Percentiles rank a stretch among this genome's conserved stretches.
phyloP scores from a whole-genome alignment of 2,888 invertebrate genomes.

The Cephus spinipes region DNA sequence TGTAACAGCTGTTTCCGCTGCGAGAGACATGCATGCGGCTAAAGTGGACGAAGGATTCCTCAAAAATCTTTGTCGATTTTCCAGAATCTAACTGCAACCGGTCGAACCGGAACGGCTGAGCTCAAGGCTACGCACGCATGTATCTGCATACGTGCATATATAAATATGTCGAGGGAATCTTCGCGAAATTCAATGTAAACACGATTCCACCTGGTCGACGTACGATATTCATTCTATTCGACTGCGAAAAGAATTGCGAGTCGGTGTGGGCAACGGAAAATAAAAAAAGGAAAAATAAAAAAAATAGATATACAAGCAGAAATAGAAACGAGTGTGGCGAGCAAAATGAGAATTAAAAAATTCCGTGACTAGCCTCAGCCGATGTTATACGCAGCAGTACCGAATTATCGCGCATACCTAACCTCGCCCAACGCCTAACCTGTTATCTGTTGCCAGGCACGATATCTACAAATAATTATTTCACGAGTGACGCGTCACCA shows the following conservation, averaged over 20 bases:
- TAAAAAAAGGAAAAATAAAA: background rate
- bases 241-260: conserved; percentile 21
- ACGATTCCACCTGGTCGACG: background rate
- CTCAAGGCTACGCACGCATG: background rate
- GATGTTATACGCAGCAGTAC: background rate
- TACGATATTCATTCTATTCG: background rate
- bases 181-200: background rate
- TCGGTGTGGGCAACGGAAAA: conserved; percentile 9
- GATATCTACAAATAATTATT: conserved; percentile 30
- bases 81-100: background rate
- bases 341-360: background rate
- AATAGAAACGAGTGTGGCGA: conserved; percentile 7
- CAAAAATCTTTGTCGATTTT: background rate
- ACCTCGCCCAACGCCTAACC: conserved; percentile 31
- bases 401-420: conserved; percentile 21
- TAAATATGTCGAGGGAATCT: background rate
- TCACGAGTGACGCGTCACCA: conserved; percentile 19
- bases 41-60: background rate
- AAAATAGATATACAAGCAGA: conserved; percentile 5
- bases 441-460: conserved; percentile 42
- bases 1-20: background rate
- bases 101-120: background rate
- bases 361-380: background rate
- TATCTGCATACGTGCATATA: background rate
- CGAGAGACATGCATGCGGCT: background rate